Conservation (phyloP, 2,113 vertebrate species). For the Bos taurus region DNA sequence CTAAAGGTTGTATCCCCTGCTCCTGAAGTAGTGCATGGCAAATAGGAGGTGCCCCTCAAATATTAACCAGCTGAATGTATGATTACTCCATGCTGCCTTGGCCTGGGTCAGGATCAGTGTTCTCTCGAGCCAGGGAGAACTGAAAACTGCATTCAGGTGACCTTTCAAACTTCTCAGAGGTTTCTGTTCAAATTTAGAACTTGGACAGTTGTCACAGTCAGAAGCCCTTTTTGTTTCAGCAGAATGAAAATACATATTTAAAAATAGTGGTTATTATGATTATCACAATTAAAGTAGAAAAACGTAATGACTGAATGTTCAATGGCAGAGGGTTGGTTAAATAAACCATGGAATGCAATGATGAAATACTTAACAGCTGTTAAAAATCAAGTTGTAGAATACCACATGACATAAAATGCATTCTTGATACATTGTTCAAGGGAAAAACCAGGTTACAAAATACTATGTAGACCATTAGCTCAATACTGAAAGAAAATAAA, state of each 20-base stretch:
- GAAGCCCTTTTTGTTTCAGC: background rate
- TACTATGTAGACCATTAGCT: background rate
- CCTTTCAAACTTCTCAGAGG: background rate
- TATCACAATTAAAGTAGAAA: background rate
- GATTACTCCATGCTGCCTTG: background rate
- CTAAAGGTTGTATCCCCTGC: background rate
- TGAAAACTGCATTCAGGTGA: background rate
- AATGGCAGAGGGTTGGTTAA: background rate
- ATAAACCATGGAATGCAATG: background rate
- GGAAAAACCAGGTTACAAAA: background rate
- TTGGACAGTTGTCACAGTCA: background rate
- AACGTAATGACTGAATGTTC: background rate
- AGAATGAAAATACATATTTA: background rate
- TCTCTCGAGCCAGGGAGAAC: background rate
- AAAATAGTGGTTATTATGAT: background rate
- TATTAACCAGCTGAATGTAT: background rate
- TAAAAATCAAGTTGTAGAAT: conserved; percentile 21
- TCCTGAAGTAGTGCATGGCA: background rate
- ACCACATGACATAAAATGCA: background rate
- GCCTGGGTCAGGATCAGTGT: background rate
- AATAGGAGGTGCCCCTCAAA: background rate
- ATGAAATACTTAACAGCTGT: background rate
- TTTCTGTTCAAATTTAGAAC: background rate
- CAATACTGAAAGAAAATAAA: background rate
- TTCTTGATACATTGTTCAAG: background rate